Percentiles rank a stretch among this genome's conserved stretches.
Conservation (phyloP, 2,888 invertebrate genomes). For the Torymus aiolomorphi region DNA sequence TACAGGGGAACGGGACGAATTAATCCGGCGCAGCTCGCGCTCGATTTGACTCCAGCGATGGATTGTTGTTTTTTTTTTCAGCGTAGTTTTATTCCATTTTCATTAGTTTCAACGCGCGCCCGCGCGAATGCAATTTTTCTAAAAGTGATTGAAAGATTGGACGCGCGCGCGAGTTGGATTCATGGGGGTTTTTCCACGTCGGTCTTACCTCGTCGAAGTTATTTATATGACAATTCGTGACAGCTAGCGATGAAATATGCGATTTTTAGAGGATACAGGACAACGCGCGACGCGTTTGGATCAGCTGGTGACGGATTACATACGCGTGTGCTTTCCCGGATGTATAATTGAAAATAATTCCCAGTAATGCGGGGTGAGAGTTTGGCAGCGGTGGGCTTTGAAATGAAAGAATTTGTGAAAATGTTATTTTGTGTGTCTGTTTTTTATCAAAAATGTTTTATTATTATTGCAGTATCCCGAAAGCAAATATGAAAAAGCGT, state of each 20-base stretch:
- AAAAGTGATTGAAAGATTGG: constrained; percentile 17
- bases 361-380: no score
- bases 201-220: constrained; percentile 11
- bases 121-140: constrained; percentile 29
- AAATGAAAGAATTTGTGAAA: no score
- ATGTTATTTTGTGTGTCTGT: no score
- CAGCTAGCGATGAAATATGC: constrained; percentile 11
- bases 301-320: no score
- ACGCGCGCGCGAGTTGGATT: not conserved
- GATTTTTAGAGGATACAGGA: not conserved
- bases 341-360: no score
- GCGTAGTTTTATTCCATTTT: constrained; percentile 2
- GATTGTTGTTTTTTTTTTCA: not conserved
- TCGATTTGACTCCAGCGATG: no score
- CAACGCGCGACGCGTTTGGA: no score
- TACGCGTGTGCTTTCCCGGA: no score
- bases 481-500: no score
- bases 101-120: not conserved
- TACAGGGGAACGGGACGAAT: constrained; percentile 64
- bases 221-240: constrained; percentile 13
- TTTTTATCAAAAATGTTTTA: no score
- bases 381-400: no score
- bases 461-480: no score
- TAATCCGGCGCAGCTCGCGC: constrained; percentile 58
- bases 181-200: not conserved